Evolutionary conservation across 1,140 invertebrate species (phyloP).

Genomic region (Philotrypesis tridentata): DNA sequence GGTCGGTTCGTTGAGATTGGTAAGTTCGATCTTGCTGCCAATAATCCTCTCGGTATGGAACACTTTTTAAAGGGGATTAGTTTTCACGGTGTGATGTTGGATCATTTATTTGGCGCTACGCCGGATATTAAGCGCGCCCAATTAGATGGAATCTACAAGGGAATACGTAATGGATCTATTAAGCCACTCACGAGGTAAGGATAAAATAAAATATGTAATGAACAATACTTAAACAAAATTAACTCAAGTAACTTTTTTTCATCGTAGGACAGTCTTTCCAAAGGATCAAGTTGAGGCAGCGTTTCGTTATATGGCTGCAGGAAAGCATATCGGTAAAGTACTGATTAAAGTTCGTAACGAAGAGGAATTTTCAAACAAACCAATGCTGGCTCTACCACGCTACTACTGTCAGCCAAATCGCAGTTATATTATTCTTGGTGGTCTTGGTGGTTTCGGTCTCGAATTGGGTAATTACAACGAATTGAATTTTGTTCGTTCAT

Average conservation of each 20-base stretch:
- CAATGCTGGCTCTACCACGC: slow-evolving; percentile 72
- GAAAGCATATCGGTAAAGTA: slow-evolving; percentile 86
- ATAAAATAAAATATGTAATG: background rate
- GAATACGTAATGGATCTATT: slow-evolving; percentile 74
- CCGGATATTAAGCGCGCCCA: slow-evolving; percentile 60
- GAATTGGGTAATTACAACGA: slow-evolving; percentile 74
- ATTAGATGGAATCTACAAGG: slow-evolving; percentile 68
- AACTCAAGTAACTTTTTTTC: background rate
- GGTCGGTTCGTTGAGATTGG: slow-evolving; percentile 87
- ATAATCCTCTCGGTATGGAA: slow-evolving; percentile 80
- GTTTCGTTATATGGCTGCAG: slow-evolving; percentile 80
- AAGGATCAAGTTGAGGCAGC: slow-evolving; percentile 71
- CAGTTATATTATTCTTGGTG: slow-evolving; percentile 77
- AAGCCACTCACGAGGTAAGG: slow-evolving; percentile 66
- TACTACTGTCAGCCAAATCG: slow-evolving; percentile 72
- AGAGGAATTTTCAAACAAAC: slow-evolving; percentile 56
- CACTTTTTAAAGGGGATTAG: slow-evolving; percentile 88
- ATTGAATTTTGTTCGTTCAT: background rate
- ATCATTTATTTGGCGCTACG: slow-evolving; percentile 76
- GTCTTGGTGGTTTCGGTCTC: slow-evolving; percentile 87
- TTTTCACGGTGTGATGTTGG: slow-evolving; percentile 84
- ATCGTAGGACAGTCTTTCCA: slow-evolving; percentile 66
- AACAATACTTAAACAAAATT: background rate
- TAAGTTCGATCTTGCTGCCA: slow-evolving; percentile 82
- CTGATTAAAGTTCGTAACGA: slow-evolving; percentile 77